Evolutionary conservation across 1,140 invertebrate species (phyloP).

Genomic region (Drosophila navojoa): DNA sequence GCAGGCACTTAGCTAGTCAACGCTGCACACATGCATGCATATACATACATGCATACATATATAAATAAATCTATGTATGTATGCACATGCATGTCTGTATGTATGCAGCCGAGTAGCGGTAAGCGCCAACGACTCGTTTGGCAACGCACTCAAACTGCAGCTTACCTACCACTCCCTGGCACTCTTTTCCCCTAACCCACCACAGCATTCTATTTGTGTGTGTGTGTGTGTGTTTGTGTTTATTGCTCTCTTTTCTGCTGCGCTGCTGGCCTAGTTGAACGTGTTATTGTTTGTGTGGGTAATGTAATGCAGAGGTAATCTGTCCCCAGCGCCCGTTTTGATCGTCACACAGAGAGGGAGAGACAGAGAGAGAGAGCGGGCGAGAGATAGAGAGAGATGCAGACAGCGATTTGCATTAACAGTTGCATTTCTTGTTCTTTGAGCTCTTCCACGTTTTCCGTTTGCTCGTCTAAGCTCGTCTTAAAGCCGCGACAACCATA

Average conservation of each 20-base stretch:
- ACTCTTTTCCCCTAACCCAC: neutral
- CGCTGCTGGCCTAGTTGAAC: conserved; percentile 48
- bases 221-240: conserved; percentile 8
- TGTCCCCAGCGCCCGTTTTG: conserved; percentile 43
- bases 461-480: conserved; percentile 28
- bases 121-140: conserved; percentile 73
- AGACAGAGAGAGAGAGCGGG: neutral
- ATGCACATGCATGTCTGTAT: neutral
- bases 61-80: no score
- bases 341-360: conserved; percentile 24
- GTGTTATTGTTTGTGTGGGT: conserved; percentile 45
- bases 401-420: conserved; percentile 71
- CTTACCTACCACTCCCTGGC: conserved; percentile 11
- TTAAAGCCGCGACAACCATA: conserved; percentile 10
- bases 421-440: conserved; percentile 79
- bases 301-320: conserved; percentile 45
- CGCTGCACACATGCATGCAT: neutral
- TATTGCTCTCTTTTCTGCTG: conserved; percentile 45
- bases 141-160: conserved; percentile 51
- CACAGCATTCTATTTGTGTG: neutral
- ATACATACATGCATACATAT: conserved; percentile 5
- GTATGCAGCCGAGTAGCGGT: conserved; percentile 54
- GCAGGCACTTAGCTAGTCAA: conserved; percentile 39
- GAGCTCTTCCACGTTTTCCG: conserved; percentile 25
- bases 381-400: conserved; percentile 1